Base-by-base conservation (phyloP, 2,113 vertebrate genomes). In the Mobula hypostoma region DNA sequence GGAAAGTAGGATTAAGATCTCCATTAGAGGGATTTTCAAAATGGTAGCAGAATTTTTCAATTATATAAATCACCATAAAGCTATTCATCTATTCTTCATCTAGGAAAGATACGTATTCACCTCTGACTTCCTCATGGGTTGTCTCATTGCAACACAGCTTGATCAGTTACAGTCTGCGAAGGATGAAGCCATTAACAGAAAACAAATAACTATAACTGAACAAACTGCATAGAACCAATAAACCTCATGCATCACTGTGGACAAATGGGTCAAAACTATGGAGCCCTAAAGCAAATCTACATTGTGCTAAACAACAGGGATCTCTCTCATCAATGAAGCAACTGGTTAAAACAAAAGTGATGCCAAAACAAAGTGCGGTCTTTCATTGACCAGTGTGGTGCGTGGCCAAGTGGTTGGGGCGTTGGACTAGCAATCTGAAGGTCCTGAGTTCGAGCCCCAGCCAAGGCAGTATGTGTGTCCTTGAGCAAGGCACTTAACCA, bases 181-280 rank as follows among this genome's bases (percentile, higher is more conserved):
- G 61, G 19, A 58, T 91, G 61, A 91, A 63, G 12, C 87, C 61
- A 66, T 32, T 63, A 36, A 91, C 63, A 21, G 61, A 66, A 68
- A 91, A 91, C 9, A 29, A 91, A 91, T 8, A 68, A 68, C 87
- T 7, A 91, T 68, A 68, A 19, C 87, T 68, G 15, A 68, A 32
- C 87, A 91, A 90, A 91, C 8, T 91, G n/a, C 61, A 66, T 6
- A 68, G 87, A 91, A 91, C 27, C 87, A 66, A 88, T 66, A 58
- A 63, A 61, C 85, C 58, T 48, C 58, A 63, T 90, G 85, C 8
- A 66, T 5, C 66, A 85, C 4, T 21, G 4, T 56, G 17, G 82
- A 85, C 21, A 36, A 24, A 40, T 40, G 56, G 19, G 40, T 21
- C 36, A 48, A 56, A 32, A n/a, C 87, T n/a, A 58, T n/a, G n/a